Evolutionary conservation across 1,140 invertebrate species (phyloP).

Genomic region (Camponotus vicinus): DNA sequence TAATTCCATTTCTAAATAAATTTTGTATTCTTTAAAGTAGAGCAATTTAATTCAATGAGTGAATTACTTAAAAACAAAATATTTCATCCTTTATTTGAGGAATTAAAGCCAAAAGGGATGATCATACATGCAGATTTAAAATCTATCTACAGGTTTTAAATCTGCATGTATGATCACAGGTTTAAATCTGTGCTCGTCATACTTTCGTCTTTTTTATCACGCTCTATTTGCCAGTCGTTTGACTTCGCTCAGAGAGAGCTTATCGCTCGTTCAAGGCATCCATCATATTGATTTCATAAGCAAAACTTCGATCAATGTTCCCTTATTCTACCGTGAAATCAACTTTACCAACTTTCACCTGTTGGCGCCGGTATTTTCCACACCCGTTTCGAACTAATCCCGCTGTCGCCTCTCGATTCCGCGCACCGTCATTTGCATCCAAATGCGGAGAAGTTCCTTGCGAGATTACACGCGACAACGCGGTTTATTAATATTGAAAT

Average conservation of each 20-base stretch:
- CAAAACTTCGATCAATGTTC: slow-evolving; percentile 52
- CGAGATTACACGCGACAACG: slow-evolving; percentile 55
- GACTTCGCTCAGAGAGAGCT: not conserved
- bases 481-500: slow-evolving; percentile 63
- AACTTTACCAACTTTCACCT: slow-evolving; percentile 62
- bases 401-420: slow-evolving; percentile 42
- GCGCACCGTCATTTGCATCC: slow-evolving; percentile 54
- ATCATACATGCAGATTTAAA: not conserved
- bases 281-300: slow-evolving; percentile 61
- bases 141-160: not conserved
- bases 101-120: not conserved
- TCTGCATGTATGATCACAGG: too few relatives aligned
- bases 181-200: not conserved
- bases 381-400: slow-evolving; percentile 55
- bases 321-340: slow-evolving; percentile 61
- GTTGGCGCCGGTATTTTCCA: slow-evolving; percentile 55
- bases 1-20: not conserved
- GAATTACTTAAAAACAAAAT: not conserved
- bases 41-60: not conserved
- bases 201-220: slow-evolving; percentile 4
- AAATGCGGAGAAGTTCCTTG: slow-evolving; percentile 56
- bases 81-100: not conserved
- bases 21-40: not conserved
- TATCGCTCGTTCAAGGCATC: slow-evolving; percentile 26
- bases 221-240: slow-evolving; percentile 29